Base-by-base conservation (phyloP, 2,113 vertebrate genomes). In the Leptocoma aspasia region DNA sequence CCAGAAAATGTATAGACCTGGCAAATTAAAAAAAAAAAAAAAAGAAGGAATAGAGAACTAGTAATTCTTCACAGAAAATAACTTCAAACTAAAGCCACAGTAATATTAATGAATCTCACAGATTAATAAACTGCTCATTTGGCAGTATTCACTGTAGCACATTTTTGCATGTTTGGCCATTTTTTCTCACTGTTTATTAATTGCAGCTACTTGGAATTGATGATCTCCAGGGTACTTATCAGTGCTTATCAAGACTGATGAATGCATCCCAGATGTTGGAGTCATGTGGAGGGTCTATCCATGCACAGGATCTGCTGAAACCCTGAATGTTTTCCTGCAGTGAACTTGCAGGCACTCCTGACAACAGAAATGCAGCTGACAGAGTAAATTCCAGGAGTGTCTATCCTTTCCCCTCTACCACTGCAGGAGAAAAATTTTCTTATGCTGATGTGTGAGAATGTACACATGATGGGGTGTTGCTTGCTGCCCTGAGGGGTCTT, bases 161-260 rank as follows among this genome's bases (percentile, higher is more conserved):
- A 41, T 61, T 94, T 68, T 37, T 80, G 50, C 42, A 47, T 15
- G 47, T 66, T 83, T 86, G 9, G 21, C 26, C 15, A 54, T 83
- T 95, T 78, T 86, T 69, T 66, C 39, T 66, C 59, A 28, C 21
- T 81, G 50, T 71, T 81, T 85, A 88, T 77, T 90, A 90, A 94
- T 80, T 80, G 84, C 2, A 8, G 39, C 30, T 81, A 54, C 54
- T 78, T 53, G 47, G 84, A 95, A 84, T 15, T 68, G 56, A 75
- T 68, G 61, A 68, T 76, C 75, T 69, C 35, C 75, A 33, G 30
- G 31, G 56, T 9, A 73, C 50, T 49, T 33, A 65, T 57, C 63
- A 44, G 68, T 14, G 64, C 10, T 3, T 37, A 90, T 30, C 30
- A 85, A 73, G 66, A 82, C 2, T 53, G 82, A 95, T 50, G 81